Percentiles rank a stretch among this genome's conserved stretches.
These are phyloP conservation scores for Conistra vaccinii DNA, from an alignment of 2,888 invertebrate genomes.

Conservation along the genomic window DNA sequence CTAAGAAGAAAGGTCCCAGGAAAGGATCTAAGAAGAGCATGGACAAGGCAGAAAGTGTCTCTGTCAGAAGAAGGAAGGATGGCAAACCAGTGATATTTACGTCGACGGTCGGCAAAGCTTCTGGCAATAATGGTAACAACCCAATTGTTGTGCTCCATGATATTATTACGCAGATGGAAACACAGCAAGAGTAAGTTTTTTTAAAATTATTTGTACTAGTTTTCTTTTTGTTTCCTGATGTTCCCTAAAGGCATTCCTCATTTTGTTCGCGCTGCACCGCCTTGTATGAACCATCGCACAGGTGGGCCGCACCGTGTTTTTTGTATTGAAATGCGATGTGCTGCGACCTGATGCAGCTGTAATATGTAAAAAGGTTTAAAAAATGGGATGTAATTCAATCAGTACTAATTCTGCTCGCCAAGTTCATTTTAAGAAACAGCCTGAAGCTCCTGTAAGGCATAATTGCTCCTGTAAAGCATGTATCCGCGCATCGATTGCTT, in stretches of 20 bases:
- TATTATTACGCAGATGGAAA: constrained; percentile 93
- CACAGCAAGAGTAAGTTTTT: constrained; percentile 90
- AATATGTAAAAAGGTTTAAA: background rate
- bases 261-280: no score
- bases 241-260: background rate
- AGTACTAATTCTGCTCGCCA: background rate
- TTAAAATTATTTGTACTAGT: background rate
- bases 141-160: constrained; percentile 92
- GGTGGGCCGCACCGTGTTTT: background rate
- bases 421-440: background rate
- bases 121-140: constrained; percentile 84
- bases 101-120: constrained; percentile 87
- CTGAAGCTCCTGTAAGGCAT: no score
- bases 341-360: background rate
- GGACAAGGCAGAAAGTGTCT: constrained; percentile 65
- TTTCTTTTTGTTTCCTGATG: background rate
- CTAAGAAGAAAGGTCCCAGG: constrained; percentile 78
- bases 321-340: background rate
- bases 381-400: background rate
- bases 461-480: no score
- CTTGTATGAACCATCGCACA: background rate
- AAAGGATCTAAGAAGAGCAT: constrained; percentile 68
- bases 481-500: no score
- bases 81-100: constrained; percentile 83
- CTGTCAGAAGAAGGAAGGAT: constrained; percentile 71